Evolutionary conservation across 2,888 invertebrate species (phyloP).

Genomic region (Apotomis betuletana): DNA sequence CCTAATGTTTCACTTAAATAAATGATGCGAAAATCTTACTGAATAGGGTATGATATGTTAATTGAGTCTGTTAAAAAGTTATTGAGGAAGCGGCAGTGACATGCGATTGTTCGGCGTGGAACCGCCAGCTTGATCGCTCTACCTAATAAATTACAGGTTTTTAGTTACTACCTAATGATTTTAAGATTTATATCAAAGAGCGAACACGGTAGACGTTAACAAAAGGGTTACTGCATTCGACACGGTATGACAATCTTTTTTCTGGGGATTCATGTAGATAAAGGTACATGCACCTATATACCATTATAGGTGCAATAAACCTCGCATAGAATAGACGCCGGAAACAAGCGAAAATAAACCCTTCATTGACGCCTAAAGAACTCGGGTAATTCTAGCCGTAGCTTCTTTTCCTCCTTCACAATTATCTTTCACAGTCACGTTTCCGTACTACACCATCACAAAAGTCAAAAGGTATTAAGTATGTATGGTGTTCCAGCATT

Average conservation of each 20-base stretch:
- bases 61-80: conserved; percentile 14
- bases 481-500: conserved; percentile 4
- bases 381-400: neutral
- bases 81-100: conserved; percentile 15
- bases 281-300: no score
- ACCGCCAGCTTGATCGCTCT: conserved; percentile 2
- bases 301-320: neutral
- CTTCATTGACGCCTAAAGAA: neutral
- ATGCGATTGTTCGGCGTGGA: conserved; percentile 23
- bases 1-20: conserved; percentile 43
- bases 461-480: conserved; percentile 14
- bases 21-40: conserved; percentile 41
- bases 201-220: no score
- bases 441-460: neutral
- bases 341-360: conserved; percentile 5
- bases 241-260: no score
- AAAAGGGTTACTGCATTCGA: no score
- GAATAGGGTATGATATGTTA: conserved; percentile 35
- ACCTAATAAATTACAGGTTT: conserved; percentile 4
- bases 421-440: conserved; percentile 37
- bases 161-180: neutral
- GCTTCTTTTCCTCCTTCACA: conserved; percentile 18
- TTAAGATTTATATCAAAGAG: neutral
- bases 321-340: neutral
- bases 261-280: no score